These are phyloP conservation scores for Hypselothyrea guttata DNA, from an alignment of 2,888 invertebrate genomes.

Conservation along the genomic window DNA sequence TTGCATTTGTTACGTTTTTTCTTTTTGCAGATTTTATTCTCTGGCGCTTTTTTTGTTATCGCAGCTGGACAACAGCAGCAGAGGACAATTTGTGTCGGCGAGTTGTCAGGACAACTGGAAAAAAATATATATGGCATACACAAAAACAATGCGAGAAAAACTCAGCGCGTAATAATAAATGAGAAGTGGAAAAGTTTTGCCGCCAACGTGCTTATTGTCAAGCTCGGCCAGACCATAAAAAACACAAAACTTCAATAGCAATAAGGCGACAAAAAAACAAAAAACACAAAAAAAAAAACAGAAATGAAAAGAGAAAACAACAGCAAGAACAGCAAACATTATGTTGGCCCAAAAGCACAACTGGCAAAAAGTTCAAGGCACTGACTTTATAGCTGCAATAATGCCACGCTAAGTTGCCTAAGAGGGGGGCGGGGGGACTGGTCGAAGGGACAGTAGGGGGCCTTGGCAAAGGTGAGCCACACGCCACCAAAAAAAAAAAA, in stretches of 20 bases:
- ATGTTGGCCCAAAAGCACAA: slow-evolving; percentile 53
- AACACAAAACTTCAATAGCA: slow-evolving; percentile 75
- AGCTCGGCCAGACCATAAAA: slow-evolving; percentile 74
- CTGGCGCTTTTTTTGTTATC: slow-evolving; percentile 6
- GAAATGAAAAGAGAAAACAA: too few species aligned
- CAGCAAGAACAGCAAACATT: slow-evolving; percentile 31
- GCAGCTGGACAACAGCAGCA: slow-evolving; percentile 28
- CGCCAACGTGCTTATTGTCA: slow-evolving; percentile 77
- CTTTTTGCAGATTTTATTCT: slow-evolving; percentile 26
- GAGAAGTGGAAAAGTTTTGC: slow-evolving; percentile 76
- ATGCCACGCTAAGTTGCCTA: slow-evolving; percentile 50
- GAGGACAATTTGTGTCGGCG: slow-evolving; percentile 58
- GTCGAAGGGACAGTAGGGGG: slow-evolving; percentile 5
- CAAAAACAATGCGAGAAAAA: slow-evolving; percentile 22
- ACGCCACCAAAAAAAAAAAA: slow-evolving; percentile 45
- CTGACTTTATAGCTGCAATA: slow-evolving; percentile 78
- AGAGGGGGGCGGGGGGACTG: slow-evolving; percentile 7
- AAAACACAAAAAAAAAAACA: slow-evolving; percentile 8
- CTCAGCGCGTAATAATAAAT: slow-evolving; percentile 72
- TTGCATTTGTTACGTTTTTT: slow-evolving; percentile 48
- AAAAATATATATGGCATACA: slow-evolving; percentile 13
- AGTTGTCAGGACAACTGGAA: slow-evolving; percentile 63
- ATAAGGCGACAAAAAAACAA: slow-evolving; percentile 72
- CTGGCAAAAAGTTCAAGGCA: slow-evolving; percentile 72
- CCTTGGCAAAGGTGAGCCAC: slow-evolving; percentile 58